A percentile compares a stretch with the other conserved stretches of the same genome.
These are phyloP conservation scores for Cyclophora punctaria DNA, from an alignment of 2,888 invertebrate species.

Conservation along the genomic window DNA sequence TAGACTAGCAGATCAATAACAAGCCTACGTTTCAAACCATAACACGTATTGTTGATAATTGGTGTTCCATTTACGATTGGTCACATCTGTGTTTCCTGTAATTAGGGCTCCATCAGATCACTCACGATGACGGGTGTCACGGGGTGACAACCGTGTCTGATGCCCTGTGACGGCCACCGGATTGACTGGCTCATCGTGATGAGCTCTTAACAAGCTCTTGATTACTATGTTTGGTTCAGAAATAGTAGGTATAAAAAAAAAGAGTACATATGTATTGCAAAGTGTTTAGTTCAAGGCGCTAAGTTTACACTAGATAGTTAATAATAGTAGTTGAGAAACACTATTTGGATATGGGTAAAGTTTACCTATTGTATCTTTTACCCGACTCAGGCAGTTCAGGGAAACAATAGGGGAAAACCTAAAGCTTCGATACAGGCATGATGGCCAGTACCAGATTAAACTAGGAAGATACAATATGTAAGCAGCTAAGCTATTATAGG, in stretches of 20 bases:
- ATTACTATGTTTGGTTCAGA: no score
- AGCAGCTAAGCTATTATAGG: no score
- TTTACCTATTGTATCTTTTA: not conserved
- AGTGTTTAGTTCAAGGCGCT: no score
- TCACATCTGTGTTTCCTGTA: constrained; percentile 37
- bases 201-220: not conserved
- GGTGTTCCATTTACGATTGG: constrained; percentile 36
- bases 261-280: no score
- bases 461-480: no score
- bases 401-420: no score
- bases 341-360: not conserved
- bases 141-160: constrained; percentile 40
- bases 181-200: not conserved
- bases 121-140: constrained; percentile 15
- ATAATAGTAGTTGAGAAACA: no score
- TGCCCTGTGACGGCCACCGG: constrained; percentile 12
- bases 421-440: no score
- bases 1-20: not conserved
- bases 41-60: not conserved
- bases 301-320: no score
- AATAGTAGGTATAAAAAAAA: no score
- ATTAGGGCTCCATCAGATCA: constrained; percentile 28
- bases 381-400: not conserved
- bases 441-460: no score
- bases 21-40: constrained; percentile 9